Evolutionary conservation across 2,797 vertebrate genomes (phyloP), one percentile per base, ranked within the genome.

Genomic region (Malacoctenus gilli): DNA sequence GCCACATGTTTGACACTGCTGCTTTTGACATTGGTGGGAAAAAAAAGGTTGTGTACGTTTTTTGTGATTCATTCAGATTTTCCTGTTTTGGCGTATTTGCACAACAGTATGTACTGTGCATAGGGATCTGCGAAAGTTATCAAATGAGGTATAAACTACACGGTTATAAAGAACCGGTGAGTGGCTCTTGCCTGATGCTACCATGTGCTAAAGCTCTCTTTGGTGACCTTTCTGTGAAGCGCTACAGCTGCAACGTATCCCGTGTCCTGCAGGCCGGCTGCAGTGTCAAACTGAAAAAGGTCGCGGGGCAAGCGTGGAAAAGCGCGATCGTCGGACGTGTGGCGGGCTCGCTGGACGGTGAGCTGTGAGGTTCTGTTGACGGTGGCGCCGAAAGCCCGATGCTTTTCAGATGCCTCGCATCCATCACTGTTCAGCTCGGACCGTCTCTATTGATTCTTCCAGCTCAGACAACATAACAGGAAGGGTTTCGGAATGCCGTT

Each of bases 181-280:
- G n/a, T n/a, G n/a, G n/a, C n/a, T n/a, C n/a, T 31, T 44, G 7
- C 36, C 32, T 44, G 61, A 56, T 38, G 25, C 25, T 28, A 9
- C 25, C 9, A 9, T 28, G 25, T 28, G 25, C 25, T 5, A 9
- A 1, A 5, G 9, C 9, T 28, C 5, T 20, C 40, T 40, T 12
- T 36, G 53, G 20, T 79, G 72, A 79, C 52, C 64, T 64, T n/a
- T 70, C 38, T 56, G 47, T 49, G 49, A 72, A 77, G 22, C 50
- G 68, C 65, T 55, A 16, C 22, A 58, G 71, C 57, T 49, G 51
- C 18, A 64, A 5, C 18, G 59, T 56, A 58, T 84, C 62, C 25
- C 48, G 21, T 82, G 85, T 77, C 75, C 37, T 49, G 4, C 39
- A 16, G 25, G 12, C 4, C 46, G 28, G 42, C 19, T 66, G 42